Conservation (phyloP, 2,113 vertebrate species). For the Aix galericulata region DNA sequence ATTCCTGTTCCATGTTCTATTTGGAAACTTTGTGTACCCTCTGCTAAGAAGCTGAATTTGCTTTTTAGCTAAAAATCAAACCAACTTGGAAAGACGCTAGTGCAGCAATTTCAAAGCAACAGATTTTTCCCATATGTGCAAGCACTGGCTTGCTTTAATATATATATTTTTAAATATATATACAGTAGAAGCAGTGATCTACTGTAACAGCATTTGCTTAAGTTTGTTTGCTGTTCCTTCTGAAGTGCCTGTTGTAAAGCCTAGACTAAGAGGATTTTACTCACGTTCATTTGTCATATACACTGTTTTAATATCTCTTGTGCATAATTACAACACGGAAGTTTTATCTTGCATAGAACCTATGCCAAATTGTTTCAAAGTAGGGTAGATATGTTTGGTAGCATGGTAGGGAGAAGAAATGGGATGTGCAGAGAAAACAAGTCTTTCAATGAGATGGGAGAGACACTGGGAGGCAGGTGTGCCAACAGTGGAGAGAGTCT, state of each 20-base stretch:
- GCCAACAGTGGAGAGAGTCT: not conserved
- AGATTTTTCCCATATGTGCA: not conserved
- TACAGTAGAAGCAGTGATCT: not conserved
- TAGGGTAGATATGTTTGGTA: not conserved
- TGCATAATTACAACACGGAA: not conserved
- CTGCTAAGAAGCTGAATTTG: not conserved
- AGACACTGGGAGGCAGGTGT: not conserved
- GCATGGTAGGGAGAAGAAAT: not conserved
- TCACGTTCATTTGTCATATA: not conserved
- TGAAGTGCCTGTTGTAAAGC: fast-evolving
- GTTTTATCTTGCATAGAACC: not conserved
- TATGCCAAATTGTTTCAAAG: not conserved
- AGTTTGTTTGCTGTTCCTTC: not conserved
- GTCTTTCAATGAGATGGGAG: not conserved
- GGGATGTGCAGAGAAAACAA: not conserved
- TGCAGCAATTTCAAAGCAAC: not conserved
- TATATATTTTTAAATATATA: not conserved
- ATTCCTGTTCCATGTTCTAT: not conserved
- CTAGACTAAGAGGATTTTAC: not conserved
- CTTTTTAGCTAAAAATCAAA: not conserved
- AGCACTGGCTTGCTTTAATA: not conserved
- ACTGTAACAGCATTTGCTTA: not conserved
- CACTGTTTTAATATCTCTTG: not conserved
- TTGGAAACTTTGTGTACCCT: not conserved
- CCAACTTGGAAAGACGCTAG: not conserved